Base-by-base conservation (phyloP, 2,797 vertebrate species). In the Halcyon smyrnensis region DNA sequence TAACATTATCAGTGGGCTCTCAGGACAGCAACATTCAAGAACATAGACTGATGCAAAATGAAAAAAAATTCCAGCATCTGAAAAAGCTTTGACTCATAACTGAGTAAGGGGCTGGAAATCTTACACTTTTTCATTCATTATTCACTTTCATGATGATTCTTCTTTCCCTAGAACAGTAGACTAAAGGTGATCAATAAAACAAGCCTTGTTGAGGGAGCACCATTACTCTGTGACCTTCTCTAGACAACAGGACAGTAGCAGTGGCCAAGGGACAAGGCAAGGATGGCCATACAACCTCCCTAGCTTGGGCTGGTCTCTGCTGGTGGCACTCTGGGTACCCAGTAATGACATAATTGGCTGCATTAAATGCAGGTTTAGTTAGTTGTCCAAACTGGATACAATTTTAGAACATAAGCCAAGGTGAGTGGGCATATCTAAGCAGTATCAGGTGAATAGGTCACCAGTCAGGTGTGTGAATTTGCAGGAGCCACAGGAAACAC, bases 401-500 rank as follows among this genome's bases (percentile, higher is more conserved):
- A 15, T 27, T 27, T 39, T 14, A 28, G 68, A 68, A 45, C 18
- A 8, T 6, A 19, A 77, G 43, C 28, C 27, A 36, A 54, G 65
- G 11, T 28, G 32, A 50, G 28, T 3, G 24, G 48, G 17, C 1
- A 5, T 8, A 4, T 3, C 4, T 8, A 46, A 32, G 34, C 0
- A 1, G 43, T 3, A 8, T 32, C 15, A 25, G 56, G 50, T 7
- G 17, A 64, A 18, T 6, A 53, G 50, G 27, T 9, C 69, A 32
- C 24, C 5, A 2, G 7, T 2, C 1, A 4, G 39, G 34, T 1
- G 5, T 0, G 19, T 18, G 62, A 14, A 24, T 39, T 30, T 17
- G 28, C 41, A 41, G 43, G 15, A 59, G 50, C 32, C 27, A 2
- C 1, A 39, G n/a, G 71, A 60, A 41, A 36, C 0, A 2, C 14